These are phyloP conservation scores for Ophthalmolycus amberensis DNA, from an alignment of 2,113 vertebrate species.

Conservation along the genomic window DNA sequence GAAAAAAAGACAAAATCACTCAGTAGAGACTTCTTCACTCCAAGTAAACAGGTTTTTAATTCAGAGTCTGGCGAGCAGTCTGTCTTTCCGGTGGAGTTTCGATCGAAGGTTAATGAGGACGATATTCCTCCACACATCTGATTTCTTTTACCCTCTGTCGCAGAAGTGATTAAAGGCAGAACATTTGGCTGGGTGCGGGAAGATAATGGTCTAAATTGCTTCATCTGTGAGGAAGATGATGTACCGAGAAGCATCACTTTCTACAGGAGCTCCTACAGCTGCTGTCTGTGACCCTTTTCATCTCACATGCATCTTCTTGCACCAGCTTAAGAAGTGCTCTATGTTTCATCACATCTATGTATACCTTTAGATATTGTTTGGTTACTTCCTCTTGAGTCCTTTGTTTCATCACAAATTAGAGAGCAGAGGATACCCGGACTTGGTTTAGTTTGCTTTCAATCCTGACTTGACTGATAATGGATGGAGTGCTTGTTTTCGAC, in stretches of 20 bases:
- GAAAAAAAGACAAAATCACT: not conserved
- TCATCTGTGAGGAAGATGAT: constrained; percentile 51
- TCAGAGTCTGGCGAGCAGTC: constrained; percentile 9
- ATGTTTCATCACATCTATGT: not conserved
- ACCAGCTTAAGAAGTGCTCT: not conserved
- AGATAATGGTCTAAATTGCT: constrained; percentile 61
- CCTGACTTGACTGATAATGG: not conserved
- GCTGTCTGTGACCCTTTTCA: constrained; percentile 23
- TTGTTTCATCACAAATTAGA: not conserved
- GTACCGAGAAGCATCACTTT: constrained; percentile 41
- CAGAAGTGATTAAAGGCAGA: constrained; percentile 15
- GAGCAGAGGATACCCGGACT: not conserved
- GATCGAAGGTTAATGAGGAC: constrained; percentile 59
- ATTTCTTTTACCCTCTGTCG: constrained; percentile 23
- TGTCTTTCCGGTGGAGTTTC: constrained; percentile 38
- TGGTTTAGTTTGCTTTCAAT: not conserved
- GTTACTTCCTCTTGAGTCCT: not conserved
- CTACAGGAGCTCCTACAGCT: constrained; percentile 45
- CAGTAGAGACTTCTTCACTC: constrained; percentile 2
- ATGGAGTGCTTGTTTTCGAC: not conserved
- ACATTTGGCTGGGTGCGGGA: constrained; percentile 37
- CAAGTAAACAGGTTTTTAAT: constrained; percentile 20
- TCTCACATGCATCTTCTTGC: not conserved
- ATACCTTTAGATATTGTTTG: not conserved
- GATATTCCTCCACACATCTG: constrained; percentile 21